Percentiles rank a stretch among this genome's conserved stretches.
Conservation (phyloP, 2,888 invertebrate genomes). For the Oscheius sp. region DNA sequence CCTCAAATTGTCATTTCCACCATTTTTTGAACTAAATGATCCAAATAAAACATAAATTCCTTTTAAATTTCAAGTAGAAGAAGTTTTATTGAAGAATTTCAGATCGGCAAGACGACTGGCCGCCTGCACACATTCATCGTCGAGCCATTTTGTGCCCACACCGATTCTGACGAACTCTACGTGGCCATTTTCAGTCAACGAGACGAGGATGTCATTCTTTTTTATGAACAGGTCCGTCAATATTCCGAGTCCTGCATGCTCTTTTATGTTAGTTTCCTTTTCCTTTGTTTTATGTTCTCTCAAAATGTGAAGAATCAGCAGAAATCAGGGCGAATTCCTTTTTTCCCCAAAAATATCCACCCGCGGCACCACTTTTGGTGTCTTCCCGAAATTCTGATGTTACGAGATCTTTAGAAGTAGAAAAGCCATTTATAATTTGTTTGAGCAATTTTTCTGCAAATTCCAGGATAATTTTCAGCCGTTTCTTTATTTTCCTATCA, state of each 20-base stretch:
- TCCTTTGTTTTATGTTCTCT: too few species aligned
- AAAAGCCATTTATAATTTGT: too few species aligned
- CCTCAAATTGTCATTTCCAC: background rate
- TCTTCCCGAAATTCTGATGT: too few species aligned
- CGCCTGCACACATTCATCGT: constrained; percentile 93
- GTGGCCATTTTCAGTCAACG: constrained; percentile 87
- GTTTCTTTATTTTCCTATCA: too few species aligned
- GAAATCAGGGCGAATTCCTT: too few species aligned
- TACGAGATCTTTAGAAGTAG: too few species aligned
- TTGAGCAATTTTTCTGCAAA: too few species aligned
- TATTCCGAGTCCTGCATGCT: background rate
- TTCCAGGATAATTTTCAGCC: too few species aligned
- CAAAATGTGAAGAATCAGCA: too few species aligned
- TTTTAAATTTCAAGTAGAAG: background rate
- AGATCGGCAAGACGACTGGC: constrained; percentile 88
- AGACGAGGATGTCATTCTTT: constrained; percentile 90
- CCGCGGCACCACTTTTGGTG: too few species aligned
- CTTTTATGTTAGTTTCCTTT: background rate
- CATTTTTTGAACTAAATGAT: background rate
- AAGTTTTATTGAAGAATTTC: constrained; percentile 32
- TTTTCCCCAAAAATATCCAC: too few species aligned
- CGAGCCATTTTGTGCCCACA: constrained; percentile 86
- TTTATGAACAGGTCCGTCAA: constrained; percentile 82
- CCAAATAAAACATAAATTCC: too few species aligned
- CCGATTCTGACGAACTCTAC: constrained; percentile 86